phyloP scores from a whole-genome alignment of 2,113 vertebrate species.

The Triplophysa rosa region DNA sequence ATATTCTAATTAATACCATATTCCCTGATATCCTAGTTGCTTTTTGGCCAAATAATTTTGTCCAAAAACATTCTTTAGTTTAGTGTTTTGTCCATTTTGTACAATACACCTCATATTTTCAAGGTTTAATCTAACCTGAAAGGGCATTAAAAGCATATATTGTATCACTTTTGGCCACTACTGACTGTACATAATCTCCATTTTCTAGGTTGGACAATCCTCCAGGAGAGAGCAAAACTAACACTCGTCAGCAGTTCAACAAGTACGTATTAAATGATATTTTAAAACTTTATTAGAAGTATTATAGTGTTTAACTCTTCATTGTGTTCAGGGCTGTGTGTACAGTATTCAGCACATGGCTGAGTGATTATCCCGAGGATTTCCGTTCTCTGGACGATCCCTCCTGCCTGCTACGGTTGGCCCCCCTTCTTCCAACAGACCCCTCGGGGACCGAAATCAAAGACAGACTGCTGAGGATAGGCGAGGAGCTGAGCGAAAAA shows the following conservation, averaged over 20 bases:
- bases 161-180: too few relatives aligned
- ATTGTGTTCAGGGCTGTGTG: constrained; percentile 69
- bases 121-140: too few relatives aligned
- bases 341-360: constrained; percentile 81
- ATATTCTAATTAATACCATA: too few relatives aligned
- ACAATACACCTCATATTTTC: too few relatives aligned
- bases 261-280: constrained; percentile 57
- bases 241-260: constrained; percentile 71
- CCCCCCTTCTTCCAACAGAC: constrained; percentile 69
- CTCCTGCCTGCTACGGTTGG: constrained; percentile 74
- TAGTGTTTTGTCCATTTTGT: too few relatives aligned
- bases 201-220: constrained; percentile 68
- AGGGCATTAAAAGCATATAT: too few relatives aligned
- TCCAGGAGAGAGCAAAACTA: constrained; percentile 67
- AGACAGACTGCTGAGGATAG: constrained; percentile 64
- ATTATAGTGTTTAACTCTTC: neutral
- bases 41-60: too few relatives aligned
- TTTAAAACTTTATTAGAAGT: neutral
- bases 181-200: neutral
- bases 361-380: constrained; percentile 84
- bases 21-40: too few relatives aligned
- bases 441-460: constrained; percentile 69
- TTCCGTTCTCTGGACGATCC: constrained; percentile 76
- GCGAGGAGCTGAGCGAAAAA: constrained; percentile 74
- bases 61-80: too few relatives aligned